These are phyloP conservation scores for Eriosoma lanigerum DNA, from an alignment of 1,140 invertebrate genomes.

Conservation along the genomic window DNA sequence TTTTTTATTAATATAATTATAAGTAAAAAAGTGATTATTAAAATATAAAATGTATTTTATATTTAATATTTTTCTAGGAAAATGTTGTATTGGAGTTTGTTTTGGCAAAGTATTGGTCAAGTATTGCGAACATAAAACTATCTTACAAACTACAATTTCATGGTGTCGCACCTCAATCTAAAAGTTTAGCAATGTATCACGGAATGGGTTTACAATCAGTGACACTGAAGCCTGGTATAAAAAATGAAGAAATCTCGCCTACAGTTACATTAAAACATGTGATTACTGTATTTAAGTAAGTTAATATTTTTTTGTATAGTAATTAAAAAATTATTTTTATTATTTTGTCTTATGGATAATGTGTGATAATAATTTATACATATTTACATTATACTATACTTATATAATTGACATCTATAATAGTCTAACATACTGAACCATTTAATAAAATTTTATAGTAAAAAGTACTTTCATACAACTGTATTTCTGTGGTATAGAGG, in stretches of 20 bases:
- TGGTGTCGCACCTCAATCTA: conserved; percentile 74
- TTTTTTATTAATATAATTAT: too few species aligned
- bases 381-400: too few species aligned
- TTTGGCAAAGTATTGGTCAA: conserved; percentile 93
- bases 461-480: too few species aligned
- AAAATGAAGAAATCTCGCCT: conserved; percentile 80
- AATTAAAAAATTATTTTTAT: too few species aligned
- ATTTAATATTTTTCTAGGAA: conserved; percentile 61
- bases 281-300: conserved; percentile 75
- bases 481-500: too few species aligned
- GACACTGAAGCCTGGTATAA: conserved; percentile 69
- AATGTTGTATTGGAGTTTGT: conserved; percentile 81
- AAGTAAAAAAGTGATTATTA: too few species aligned
- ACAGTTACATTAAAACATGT: conserved; percentile 73
- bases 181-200: conserved; percentile 67
- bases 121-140: conserved; percentile 73
- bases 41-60: too few species aligned
- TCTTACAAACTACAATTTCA: conserved; percentile 79
- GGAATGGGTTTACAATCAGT: conserved; percentile 76
- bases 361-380: too few species aligned
- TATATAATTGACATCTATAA: too few species aligned
- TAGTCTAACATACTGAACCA: too few species aligned
- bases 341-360: too few species aligned
- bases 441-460: too few species aligned
- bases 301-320: not conserved